Evolutionary conservation across 2,113 vertebrate genomes (phyloP).

Genomic region (Anser cygnoides): DNA sequence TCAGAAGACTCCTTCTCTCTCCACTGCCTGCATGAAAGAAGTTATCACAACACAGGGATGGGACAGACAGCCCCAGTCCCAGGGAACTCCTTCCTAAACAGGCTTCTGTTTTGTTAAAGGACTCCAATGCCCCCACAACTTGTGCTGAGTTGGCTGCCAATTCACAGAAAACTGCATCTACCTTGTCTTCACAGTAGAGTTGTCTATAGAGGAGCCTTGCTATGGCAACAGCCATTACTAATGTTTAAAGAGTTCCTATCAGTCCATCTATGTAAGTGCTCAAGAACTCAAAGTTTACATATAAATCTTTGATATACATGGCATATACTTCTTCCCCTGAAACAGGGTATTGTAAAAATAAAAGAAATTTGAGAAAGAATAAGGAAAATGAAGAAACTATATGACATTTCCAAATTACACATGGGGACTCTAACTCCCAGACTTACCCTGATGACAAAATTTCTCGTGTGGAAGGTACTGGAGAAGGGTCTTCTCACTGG

Average conservation of each 20-base stretch:
- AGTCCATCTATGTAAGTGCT: background rate
- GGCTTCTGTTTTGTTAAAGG: background rate
- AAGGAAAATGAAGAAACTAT: background rate
- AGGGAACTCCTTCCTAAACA: background rate
- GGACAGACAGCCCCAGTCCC: fast-evolving
- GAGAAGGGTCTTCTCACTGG: background rate
- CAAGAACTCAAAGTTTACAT: background rate
- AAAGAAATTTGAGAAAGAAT: background rate
- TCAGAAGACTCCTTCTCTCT: background rate
- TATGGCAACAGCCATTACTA: background rate
- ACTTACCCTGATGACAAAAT: background rate
- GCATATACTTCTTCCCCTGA: background rate
- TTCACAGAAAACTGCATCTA: background rate
- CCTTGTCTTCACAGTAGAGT: background rate
- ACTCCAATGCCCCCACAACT: background rate
- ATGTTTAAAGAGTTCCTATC: background rate
- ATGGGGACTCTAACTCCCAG: background rate
- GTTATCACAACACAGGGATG: fast-evolving
- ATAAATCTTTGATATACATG: background rate
- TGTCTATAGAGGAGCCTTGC: background rate
- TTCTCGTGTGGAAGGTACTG: fast-evolving
- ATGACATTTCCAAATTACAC: background rate
- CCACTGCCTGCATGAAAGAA: background rate
- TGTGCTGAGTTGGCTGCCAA: background rate
- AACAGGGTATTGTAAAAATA: background rate